Base-by-base conservation (phyloP, 2,797 vertebrate genomes). In the Lutjanus campechanus region DNA sequence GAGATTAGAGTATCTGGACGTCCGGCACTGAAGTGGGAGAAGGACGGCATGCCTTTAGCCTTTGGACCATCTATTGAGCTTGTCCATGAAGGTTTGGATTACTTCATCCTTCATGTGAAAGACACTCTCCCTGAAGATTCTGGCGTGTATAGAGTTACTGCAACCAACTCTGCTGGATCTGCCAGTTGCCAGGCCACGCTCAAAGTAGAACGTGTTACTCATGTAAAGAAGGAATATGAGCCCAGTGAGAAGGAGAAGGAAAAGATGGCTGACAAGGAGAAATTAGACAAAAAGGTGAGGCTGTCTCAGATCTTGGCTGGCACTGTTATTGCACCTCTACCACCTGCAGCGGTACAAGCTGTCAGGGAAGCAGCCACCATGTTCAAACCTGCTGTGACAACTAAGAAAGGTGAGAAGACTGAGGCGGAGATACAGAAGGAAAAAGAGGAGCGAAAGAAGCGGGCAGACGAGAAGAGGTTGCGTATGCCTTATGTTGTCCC, bases 21-120 rank as follows among this genome's bases (percentile, higher is more conserved):
- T 81, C 99, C 99, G 25, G 85, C 88, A 0, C 59, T 99, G 78
- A 97, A 97, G 91, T 99, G 98, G 98, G 98, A 99, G 91, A 99
- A 99, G 91, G 98, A 99, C 79, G 98, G 97, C 54, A 96, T 95
- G 22, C 96, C 96, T 69, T 91, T 99, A 51, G 94, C 97, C 74
- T 96, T 98, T 11, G 97, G 97, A 87, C 97, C 97, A 64, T 97
- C 97, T 83, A 97, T 99, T 90, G 98, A 99, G 91, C 93, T 99
- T 88, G 94, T 99, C 81, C 97, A 99, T 7, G 98, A 99, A 94
- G 99, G 98, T 82, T 94, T 99, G 89, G 99, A 99, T 93, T 99
- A 99, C 85, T 99, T 95, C 89, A 97, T 97, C 69, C 95, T 99
- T 82, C 97, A 98, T 76, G 96, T 99, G 69, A 96, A 91, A 92